These are phyloP conservation scores for Miniopterus natalensis DNA, from an alignment of 2,113 vertebrate species.

Conservation along the genomic window DNA sequence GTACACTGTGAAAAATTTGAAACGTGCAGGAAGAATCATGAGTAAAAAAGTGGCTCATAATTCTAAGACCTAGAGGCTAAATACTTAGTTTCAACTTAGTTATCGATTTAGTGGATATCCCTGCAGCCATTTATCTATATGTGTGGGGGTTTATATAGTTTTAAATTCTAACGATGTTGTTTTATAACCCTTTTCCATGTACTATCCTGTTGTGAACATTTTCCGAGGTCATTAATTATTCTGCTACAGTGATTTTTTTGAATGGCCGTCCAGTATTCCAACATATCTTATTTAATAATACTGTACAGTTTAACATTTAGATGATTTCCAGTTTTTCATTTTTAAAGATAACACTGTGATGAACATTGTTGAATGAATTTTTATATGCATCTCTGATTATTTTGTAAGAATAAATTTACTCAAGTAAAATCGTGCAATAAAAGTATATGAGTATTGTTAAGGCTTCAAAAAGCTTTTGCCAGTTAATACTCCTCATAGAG, in stretches of 20 bases:
- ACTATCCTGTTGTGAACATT: background rate
- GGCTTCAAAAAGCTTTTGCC: slow-evolving; percentile 12
- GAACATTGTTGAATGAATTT: background rate
- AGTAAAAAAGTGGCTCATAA: background rate
- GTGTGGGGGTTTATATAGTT: background rate
- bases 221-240: background rate
- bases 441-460: slow-evolving; percentile 16
- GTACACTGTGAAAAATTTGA: slow-evolving; percentile 17
- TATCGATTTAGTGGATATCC: background rate
- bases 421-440: background rate
- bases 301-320: background rate
- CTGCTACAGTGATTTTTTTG: background rate
- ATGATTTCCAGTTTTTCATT: background rate
- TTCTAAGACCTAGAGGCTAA: background rate
- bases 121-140: background rate
- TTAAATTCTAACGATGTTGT: background rate
- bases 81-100: background rate
- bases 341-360: background rate
- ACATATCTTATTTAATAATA: background rate
- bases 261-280: background rate
- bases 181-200: slow-evolving; percentile 7
- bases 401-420: slow-evolving; percentile 1
- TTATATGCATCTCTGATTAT: background rate
- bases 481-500: background rate
- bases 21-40: background rate